Percentiles rank a stretch among this genome's conserved stretches.
Evolutionary conservation across 2,797 vertebrate genomes (phyloP).

Genomic region (Gymnoscopelus braueri): DNA sequence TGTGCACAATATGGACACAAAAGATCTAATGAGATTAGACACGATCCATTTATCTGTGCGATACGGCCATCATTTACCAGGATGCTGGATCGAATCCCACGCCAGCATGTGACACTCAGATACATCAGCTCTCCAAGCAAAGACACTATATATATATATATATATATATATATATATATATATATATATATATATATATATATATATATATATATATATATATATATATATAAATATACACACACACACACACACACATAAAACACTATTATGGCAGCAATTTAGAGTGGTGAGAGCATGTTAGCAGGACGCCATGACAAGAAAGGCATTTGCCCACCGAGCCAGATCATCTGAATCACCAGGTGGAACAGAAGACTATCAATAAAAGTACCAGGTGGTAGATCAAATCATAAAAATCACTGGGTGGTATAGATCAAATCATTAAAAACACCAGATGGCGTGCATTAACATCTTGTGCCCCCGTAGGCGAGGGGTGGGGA

Average conservation of each 20-base stretch:
- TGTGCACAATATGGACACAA: constrained; percentile 77
- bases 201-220: too few relatives aligned
- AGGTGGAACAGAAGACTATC: constrained; percentile 83
- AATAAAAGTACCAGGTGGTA: constrained; percentile 85
- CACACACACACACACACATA: too few relatives aligned
- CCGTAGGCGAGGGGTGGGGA: constrained; percentile 79
- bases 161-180: too few relatives aligned
- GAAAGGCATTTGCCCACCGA: constrained; percentile 77
- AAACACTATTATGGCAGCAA: constrained; percentile 65
- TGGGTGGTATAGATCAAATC: constrained; percentile 84
- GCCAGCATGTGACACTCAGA: constrained; percentile 49
- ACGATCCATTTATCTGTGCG: constrained; percentile 80
- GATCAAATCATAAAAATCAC: constrained; percentile 85
- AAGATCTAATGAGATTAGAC: constrained; percentile 80
- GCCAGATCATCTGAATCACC: constrained; percentile 79
- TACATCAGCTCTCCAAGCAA: constrained; percentile 27
- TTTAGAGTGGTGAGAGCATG: constrained; percentile 73
- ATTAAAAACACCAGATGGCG: constrained; percentile 84
- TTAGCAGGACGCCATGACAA: constrained; percentile 79
- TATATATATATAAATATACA: too few relatives aligned
- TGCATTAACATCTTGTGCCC: constrained; percentile 84
- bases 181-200: too few relatives aligned
- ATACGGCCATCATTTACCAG: constrained; percentile 76
- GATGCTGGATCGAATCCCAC: constrained; percentile 67
- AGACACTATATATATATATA: neutral